Conservation (phyloP, 2,797 vertebrate species). For the Malacoctenus gilli region DNA sequence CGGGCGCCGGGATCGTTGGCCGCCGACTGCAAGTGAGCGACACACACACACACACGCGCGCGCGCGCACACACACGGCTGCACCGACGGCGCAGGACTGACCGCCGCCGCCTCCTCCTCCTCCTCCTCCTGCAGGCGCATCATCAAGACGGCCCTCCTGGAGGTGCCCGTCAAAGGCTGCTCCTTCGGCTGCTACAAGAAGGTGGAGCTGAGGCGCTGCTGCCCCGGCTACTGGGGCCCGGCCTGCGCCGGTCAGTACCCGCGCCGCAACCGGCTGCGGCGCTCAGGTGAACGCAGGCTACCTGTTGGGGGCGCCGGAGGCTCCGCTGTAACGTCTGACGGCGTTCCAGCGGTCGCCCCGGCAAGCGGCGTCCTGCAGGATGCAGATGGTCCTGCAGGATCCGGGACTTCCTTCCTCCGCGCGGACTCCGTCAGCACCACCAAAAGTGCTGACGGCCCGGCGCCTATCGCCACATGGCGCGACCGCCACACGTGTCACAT, state of each 20-base stretch:
- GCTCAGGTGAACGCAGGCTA: too few species aligned
- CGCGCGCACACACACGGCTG: too few species aligned
- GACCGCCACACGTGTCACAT: too few species aligned
- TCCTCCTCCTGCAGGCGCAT: conserved; percentile 40
- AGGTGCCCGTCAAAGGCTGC: conserved; percentile 79
- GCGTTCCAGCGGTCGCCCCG: too few species aligned
- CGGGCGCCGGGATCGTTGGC: conserved; percentile 32
- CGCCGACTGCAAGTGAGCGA: conserved; percentile 83
- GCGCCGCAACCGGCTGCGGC: too few species aligned
- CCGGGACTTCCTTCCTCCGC: conserved; percentile 69
- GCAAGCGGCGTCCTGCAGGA: conserved; percentile 35
- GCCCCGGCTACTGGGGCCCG: conserved; percentile 89
- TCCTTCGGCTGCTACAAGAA: conserved; percentile 83
- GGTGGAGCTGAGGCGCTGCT: conserved; percentile 81
- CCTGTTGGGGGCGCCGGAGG: too few species aligned
- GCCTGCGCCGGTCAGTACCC: conserved; percentile 88
- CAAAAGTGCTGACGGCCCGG: conserved; percentile 67
- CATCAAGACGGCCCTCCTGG: conserved; percentile 10
- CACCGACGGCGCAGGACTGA: too few species aligned
- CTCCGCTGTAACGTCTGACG: too few species aligned
- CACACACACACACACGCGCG: too few species aligned
- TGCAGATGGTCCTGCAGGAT: conserved; percentile 39
- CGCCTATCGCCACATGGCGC: too few species aligned
- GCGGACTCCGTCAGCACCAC: conserved; percentile 41
- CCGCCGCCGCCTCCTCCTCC: too few species aligned